A percentile compares a stretch with the other conserved stretches of the same genome.
Conservation (phyloP, 2,888 invertebrate genomes). For the Pammene aurita region DNA sequence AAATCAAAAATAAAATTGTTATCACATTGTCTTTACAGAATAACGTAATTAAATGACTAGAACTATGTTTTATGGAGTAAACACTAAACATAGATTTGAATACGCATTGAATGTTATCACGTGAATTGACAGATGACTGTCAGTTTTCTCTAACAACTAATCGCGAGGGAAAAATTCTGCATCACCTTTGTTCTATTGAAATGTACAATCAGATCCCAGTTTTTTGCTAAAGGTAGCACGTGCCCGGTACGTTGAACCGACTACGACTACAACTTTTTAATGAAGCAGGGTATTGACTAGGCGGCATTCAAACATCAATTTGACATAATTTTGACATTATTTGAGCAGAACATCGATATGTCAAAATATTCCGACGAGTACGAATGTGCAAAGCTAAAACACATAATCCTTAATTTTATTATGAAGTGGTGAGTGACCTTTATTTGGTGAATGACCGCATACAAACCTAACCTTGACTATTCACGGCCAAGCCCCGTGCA, state of each 20-base stretch:
- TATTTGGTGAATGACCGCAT: conserved; percentile 4
- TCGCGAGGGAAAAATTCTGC: background rate
- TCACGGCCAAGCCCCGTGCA: background rate
- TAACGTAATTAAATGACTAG: no score
- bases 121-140: no score
- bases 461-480: conserved; percentile 3
- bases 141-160: background rate
- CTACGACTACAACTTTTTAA: background rate
- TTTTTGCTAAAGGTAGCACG: background rate
- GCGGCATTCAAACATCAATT: background rate
- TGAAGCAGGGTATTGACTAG: conserved; percentile 4
- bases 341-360: no score
- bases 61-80: no score
- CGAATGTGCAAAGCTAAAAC: no score
- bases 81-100: no score
- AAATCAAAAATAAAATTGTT: no score
- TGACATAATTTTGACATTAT: background rate
- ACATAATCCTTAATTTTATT: no score
- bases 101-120: no score
- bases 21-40: no score
- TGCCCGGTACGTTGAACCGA: conserved; percentile 8
- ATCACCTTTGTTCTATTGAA: conserved; percentile 22
- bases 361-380: no score
- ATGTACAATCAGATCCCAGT: conserved; percentile 14
- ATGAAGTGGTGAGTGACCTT: background rate